These are phyloP conservation scores for Egretta garzetta DNA, from an alignment of 2,113 vertebrate genomes.

Conservation along the genomic window DNA sequence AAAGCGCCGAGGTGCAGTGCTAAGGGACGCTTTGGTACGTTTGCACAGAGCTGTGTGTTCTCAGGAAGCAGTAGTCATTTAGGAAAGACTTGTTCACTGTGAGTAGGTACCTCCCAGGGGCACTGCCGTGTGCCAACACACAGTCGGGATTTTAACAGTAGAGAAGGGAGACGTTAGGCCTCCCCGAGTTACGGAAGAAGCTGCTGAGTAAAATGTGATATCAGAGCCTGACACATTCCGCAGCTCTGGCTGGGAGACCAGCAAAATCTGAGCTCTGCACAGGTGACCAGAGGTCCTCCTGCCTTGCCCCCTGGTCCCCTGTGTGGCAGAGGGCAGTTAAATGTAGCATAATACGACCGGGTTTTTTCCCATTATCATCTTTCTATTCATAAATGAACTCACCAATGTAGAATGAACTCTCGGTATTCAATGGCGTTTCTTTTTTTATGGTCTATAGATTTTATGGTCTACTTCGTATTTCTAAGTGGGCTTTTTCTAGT, in stretches of 20 bases:
- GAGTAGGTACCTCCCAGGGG: not conserved
- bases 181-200: not conserved
- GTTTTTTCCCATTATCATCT: not conserved
- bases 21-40: accelerated
- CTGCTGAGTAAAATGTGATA: accelerated
- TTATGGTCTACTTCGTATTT: not conserved
- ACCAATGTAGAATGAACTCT: not conserved
- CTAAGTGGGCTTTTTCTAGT: not conserved
- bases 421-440: not conserved
- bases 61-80: not conserved
- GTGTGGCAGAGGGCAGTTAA: not conserved
- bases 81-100: not conserved
- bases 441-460: not conserved
- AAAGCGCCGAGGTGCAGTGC: not conserved
- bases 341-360: not conserved
- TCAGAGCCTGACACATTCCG: not conserved
- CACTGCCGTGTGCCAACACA: accelerated
- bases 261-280: not conserved
- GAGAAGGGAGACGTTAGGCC: too few species aligned
- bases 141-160: accelerated
- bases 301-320: not conserved
- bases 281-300: not conserved
- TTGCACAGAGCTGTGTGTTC: not conserved
- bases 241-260: not conserved
- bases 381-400: not conserved